Evolutionary conservation across 1,140 invertebrate genomes (phyloP), one percentile per base, ranked within the genome.

Genomic region (Wasmannia auropunctata): DNA sequence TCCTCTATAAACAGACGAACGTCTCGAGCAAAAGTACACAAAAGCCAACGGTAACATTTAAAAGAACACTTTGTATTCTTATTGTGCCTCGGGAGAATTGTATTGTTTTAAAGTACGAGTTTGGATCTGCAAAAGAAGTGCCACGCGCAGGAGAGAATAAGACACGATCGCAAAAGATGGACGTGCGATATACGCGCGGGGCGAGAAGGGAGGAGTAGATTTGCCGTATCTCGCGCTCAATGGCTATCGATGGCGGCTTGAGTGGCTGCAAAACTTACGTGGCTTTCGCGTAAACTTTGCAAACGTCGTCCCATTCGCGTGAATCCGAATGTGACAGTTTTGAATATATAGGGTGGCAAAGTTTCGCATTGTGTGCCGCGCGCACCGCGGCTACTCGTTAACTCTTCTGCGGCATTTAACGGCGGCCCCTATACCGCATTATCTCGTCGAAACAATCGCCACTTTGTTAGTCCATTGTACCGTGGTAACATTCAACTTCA

Each of bases 241-340:
- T 58, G 51, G 25, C 60, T 83, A 83, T 83, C 54, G 79, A 83
- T 83, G 16, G 25, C 16, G 67, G 40, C 51, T 72, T 58, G 40
- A 56, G 65, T 69, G 37, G 25, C 37, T 72, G 34, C 51, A n/a
- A 81, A 81, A 81, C 49, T 83, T 83, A n/a, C 4, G 51, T n/a
- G 34, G 76, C 46, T 37, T 43, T 25, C 43, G 16, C 51, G 67
- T 49, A 60, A 83, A 83, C 79, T 83, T 83, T 40, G 51, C 37
- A 72, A 43, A 43, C 43, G 43, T 16, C 43, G 43, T 14, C 43
- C 79, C 51, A n/a, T 83, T 72, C 67, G 79, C 25, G 28, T 74
- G 79, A 83, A 83, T 83, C 67, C 79, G 51, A 83, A 83, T 83
- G 79, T 83, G 79, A 83, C 51, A 70, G 79, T 83, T 83, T 58